Base-by-base conservation (phyloP, 2,888 invertebrate genomes). In the Tipula unca region DNA sequence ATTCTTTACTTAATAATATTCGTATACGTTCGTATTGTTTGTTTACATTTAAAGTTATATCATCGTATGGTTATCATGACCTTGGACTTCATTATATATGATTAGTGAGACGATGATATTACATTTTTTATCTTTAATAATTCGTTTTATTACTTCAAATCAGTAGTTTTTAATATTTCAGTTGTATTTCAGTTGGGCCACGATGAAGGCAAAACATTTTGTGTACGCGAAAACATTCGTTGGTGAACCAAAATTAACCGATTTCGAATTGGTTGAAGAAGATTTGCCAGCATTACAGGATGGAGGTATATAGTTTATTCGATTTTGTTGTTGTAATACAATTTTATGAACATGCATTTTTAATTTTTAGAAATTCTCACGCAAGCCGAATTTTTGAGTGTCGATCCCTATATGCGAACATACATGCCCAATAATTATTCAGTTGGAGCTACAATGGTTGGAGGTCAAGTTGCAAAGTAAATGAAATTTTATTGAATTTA, bases 381-480 rank as follows among this genome's bases (percentile, higher is more conserved):
- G 1, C 92, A 95, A 91, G 95, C 95, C 1, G 92, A 94, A 88
- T 95, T 92, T 88, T 89, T 95, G 0, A 95, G 94, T 87, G 94
- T 95, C 32, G 95, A 95, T 89, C 95, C 95, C 0, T 95, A 95
- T 87, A 94, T 94, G 94, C 91, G 94, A 87, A 92, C 92, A 0
- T 93, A 93, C 87, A 91, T 92, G 89, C 90, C 91, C 85, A 90
- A 90, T 39, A 92, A 91, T 88, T 92, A 93, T n/a, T n/a, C n/a
- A 88, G 88, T 92, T 85, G 94, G 94, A 3, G 91, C 91, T n/a
- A 93, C 93, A 48, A 94, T 95, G 93, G 93, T 95, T 86, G 95
- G 95, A 29, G 91, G 92, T 85, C 95, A 95, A 91, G 93, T 95
- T 54, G 95, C 94, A 13, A 94, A 93, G 94, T 94, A 91, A 89